These are phyloP conservation scores for Gymnarchus niloticus DNA, from an alignment of 2,113 vertebrate species.

Conservation along the genomic window DNA sequence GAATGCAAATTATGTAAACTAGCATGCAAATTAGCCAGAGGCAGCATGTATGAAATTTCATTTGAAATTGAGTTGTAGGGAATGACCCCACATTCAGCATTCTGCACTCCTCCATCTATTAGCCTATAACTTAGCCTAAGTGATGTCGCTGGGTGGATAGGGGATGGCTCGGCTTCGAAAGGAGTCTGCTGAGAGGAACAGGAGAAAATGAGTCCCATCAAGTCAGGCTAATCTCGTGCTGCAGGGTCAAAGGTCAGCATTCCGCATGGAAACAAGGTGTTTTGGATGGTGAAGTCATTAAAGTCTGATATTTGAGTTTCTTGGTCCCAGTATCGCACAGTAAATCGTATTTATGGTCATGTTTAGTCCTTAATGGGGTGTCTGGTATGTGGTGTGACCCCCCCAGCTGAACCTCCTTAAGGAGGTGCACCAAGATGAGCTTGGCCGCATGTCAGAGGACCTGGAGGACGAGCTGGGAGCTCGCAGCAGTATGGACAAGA, in stretches of 20 bases:
- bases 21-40: not conserved
- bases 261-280: not conserved
- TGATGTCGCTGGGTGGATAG: too few relatives aligned
- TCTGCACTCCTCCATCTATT: not conserved
- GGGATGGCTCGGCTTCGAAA: not conserved
- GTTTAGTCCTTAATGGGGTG: slow-evolving; percentile 6
- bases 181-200: not conserved
- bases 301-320: not conserved
- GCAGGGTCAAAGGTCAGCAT: not conserved
- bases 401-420: slow-evolving; percentile 85
- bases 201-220: not conserved
- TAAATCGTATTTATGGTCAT: not conserved
- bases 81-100: not conserved
- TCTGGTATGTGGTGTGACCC: not conserved
- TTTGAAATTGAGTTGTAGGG: not conserved
- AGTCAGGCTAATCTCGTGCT: too few relatives aligned
- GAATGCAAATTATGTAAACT: not conserved
- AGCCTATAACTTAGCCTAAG: not conserved
- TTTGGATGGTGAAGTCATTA: not conserved
- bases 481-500: slow-evolving; percentile 93
- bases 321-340: not conserved
- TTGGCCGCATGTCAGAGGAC: slow-evolving; percentile 93
- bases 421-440: slow-evolving; percentile 90
- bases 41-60: not conserved
- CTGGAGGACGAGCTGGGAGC: slow-evolving; percentile 91